phyloP scores from a whole-genome alignment of 2,888 invertebrate species.

The Diplolepis rosae region DNA sequence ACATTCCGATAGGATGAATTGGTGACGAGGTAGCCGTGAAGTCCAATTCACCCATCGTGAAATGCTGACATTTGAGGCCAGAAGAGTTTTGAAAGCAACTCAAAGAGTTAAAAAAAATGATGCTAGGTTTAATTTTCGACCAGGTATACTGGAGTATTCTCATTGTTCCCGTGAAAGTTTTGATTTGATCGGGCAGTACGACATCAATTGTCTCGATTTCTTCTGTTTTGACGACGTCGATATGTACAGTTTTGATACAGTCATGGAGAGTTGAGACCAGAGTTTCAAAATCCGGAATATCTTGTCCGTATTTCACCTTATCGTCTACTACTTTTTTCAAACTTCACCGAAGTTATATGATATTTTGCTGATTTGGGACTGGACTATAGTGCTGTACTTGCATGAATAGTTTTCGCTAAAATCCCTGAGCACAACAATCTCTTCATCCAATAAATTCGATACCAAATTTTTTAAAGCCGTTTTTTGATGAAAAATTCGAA shows the following conservation, averaged over 20 bases:
- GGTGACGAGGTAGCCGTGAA: too few species aligned
- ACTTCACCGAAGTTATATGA: too few species aligned
- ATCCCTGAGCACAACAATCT: constrained; percentile 37
- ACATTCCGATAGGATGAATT: too few species aligned
- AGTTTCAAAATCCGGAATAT: constrained; percentile 35
- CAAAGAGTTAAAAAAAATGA: constrained; percentile 31
- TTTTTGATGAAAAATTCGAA: constrained; percentile 36
- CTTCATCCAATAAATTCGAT: constrained; percentile 14
- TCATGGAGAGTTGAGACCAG: constrained; percentile 28
- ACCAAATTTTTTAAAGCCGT: constrained; percentile 25
- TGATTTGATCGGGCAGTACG: constrained; percentile 24
- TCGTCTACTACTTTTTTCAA: constrained; percentile 36
- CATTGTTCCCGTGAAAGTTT: constrained; percentile 36
- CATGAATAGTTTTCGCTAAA: constrained; percentile 42
- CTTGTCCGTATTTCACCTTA: constrained; percentile 36
- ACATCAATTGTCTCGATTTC: constrained; percentile 33
- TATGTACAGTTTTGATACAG: constrained; percentile 32
- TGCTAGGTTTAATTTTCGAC: constrained; percentile 15
- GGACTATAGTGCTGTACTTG: constrained; percentile 39
- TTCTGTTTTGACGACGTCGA: constrained; percentile 23
- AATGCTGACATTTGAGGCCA: too few species aligned
- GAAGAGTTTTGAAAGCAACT: too few species aligned
- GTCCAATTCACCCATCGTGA: too few species aligned
- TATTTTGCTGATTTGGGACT: too few species aligned
- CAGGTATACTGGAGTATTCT: constrained; percentile 40